phyloP scores from a whole-genome alignment of 2,888 invertebrate genomes.

The Xanthorhoe spadicearia region DNA sequence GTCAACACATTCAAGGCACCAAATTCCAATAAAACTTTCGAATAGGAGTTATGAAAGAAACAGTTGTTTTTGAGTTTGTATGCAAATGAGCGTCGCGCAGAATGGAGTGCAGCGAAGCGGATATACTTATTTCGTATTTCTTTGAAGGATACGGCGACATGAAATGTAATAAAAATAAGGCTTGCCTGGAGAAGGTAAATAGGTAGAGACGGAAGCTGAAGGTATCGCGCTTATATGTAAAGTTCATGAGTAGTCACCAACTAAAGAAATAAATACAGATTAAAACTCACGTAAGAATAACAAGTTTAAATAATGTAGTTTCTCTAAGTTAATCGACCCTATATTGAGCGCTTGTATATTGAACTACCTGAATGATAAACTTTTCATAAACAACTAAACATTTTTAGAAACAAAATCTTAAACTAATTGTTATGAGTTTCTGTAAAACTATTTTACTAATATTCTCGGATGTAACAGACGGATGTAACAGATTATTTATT shows the following conservation, averaged over 20 bases:
- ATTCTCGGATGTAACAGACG: no score
- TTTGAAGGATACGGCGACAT: conserved; percentile 2
- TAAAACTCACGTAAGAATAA: no score
- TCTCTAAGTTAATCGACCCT: no score
- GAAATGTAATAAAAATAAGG: conserved; percentile 17
- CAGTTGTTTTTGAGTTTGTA: conserved; percentile 43
- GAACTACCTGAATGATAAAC: no score
- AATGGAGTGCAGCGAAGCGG: conserved; percentile 14
- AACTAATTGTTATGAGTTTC: no score
- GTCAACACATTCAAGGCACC: not conserved
- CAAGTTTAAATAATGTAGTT: no score
- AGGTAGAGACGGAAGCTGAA: conserved; percentile 2
- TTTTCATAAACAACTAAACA: no score
- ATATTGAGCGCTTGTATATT: no score
- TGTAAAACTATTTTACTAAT: no score
- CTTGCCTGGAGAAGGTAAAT: conserved; percentile 1
- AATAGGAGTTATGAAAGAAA: conserved; percentile 31
- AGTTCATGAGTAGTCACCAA: not conserved
- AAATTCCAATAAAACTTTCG: conserved; percentile 22
- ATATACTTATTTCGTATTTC: conserved; percentile 23
- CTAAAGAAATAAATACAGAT: no score
- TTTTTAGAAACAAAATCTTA: no score
- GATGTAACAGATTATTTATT: no score
- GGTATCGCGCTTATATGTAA: not conserved
- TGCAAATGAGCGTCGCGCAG: conserved; percentile 36